phyloP scores from a whole-genome alignment of 2,113 vertebrate genomes.

The Semnornis frantzii region DNA sequence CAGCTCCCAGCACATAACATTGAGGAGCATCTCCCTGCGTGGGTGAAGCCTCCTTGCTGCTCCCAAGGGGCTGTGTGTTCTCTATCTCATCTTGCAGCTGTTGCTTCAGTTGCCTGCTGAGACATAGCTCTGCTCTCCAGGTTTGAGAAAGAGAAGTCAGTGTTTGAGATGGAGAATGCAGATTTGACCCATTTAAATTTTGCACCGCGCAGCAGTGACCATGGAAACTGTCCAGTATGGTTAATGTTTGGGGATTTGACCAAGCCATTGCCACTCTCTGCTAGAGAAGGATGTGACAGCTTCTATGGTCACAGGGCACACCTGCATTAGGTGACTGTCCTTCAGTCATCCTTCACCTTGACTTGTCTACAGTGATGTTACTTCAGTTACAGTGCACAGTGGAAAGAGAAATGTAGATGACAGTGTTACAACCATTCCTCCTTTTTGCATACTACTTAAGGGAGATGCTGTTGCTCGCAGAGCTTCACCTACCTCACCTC shows the following conservation, averaged over 20 bases:
- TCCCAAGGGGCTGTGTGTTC: not conserved
- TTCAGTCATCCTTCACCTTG: not conserved
- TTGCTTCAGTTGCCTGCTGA: not conserved
- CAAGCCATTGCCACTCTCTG: not conserved
- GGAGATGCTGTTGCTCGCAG: not conserved
- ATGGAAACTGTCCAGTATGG: too few relatives aligned
- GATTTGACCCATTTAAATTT: not conserved
- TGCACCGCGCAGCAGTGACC: rapidly evolving
- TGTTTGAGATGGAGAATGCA: rapidly evolving
- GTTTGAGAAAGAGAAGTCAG: not conserved
- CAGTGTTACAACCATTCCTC: not conserved
- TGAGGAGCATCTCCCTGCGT: not conserved
- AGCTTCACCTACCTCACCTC: not conserved
- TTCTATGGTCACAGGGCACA: not conserved
- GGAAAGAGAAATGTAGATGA: not conserved
- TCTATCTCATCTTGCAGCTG: not conserved
- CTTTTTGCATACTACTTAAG: rapidly evolving
- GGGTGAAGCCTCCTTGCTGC: not conserved
- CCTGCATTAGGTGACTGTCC: not conserved
- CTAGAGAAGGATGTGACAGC: not conserved
- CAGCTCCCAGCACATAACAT: not conserved
- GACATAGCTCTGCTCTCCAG: not conserved
- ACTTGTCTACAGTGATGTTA: not conserved
- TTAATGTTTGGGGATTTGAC: not conserved
- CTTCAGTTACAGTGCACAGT: not conserved